These are phyloP conservation scores for Coreoperca whiteheadi DNA, from an alignment of 2,113 vertebrate species.

Conservation along the genomic window DNA sequence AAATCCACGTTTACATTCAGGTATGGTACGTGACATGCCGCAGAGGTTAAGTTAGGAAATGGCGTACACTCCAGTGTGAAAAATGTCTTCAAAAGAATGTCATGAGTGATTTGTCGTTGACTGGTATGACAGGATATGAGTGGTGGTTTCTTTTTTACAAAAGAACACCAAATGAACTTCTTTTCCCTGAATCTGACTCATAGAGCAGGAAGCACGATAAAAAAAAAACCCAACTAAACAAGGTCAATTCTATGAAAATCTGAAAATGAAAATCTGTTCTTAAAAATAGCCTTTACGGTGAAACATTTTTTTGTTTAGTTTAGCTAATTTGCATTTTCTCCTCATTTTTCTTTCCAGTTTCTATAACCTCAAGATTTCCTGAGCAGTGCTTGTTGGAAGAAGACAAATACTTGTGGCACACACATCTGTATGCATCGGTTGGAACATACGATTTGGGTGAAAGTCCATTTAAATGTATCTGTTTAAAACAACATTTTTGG, in stretches of 20 bases:
- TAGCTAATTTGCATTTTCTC: not conserved
- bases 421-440: not conserved
- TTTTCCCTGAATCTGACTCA: conserved; percentile 60
- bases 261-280: not conserved
- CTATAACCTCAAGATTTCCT: not conserved
- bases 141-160: not conserved
- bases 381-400: not conserved
- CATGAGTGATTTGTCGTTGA: conserved; percentile 29
- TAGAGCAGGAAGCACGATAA: conserved; percentile 33
- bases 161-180: conserved; percentile 2
- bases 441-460: not conserved
- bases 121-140: conserved; percentile 53
- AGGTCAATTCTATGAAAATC: not conserved
- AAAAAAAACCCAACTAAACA: not conserved
- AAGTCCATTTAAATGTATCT: not conserved
- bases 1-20: conserved; percentile 56
- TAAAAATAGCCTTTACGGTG: not conserved
- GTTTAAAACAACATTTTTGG: not conserved
- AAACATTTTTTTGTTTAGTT: not conserved
- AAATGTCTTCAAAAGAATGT: conserved; percentile 40
- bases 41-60: conserved; percentile 17
- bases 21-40: conserved; percentile 10
- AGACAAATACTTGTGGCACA: not conserved
- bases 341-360: not conserved
- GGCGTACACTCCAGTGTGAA: not conserved